Evolutionary conservation across 2,888 invertebrate species (phyloP), one percentile per base, ranked within the genome.

Genomic region (Coelinius sp.): DNA sequence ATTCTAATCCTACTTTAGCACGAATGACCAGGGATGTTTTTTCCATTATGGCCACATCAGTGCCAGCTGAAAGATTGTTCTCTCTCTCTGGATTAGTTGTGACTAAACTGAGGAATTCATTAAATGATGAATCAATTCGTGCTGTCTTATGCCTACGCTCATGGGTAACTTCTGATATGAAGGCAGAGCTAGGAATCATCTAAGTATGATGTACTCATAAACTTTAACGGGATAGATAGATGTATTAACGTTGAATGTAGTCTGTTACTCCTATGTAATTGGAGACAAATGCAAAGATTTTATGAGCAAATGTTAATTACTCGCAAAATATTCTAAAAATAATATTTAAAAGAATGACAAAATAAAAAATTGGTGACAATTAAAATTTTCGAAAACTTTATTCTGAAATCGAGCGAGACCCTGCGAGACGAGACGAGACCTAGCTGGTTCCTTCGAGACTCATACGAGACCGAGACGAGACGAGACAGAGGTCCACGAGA

Each of bases 21-120:
- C 70, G 31, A 70, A 76, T 77, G 73, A 73, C 77, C 24, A 38
- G 52, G 63, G 73, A 73, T 46, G 46, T 74, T 46, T 69, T 77
- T 20, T 62, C 65, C 20, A 77, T 73, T 53, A 68, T 74, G n/a
- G 76, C 76, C 8, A 78, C 77, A 24, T 75, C 73, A 66, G 76
- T 78, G 22, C 73, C 77, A 38, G 72, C 64, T 0, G 73, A 77
- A 65, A 56, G 71, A 59, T 64, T 77, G 17, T 76, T 78, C 68
- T 78, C 77, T 5, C 74, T 70, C 10, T 71, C 77, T 17, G 65
- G 53, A 44, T 74, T 73, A 49, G 64, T 74, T 8, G 74, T 72
- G 41, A 63, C 70, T 14, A 74, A 70, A 70, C 62, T 68, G 53
- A 56, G 68, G 35, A 76, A 76, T 59, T 53, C 53, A 46, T 31